Evolutionary conservation across 2,888 invertebrate genomes (phyloP).

Genomic region (Aethes cnicana): DNA sequence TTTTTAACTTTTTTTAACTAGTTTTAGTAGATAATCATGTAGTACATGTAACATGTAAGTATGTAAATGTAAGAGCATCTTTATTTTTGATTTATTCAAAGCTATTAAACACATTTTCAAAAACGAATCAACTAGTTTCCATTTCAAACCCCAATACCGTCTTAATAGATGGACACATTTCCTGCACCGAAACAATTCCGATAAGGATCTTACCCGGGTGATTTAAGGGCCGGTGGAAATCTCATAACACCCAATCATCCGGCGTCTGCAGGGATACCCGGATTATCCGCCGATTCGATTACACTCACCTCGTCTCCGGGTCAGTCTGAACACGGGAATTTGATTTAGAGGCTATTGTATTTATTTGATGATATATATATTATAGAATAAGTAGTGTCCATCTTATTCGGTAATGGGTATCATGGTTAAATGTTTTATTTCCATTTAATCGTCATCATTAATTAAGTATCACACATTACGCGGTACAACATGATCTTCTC

Average conservation of each 20-base stretch:
- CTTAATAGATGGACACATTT: slow-evolving; percentile 43
- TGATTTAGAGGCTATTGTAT: slow-evolving; percentile 19
- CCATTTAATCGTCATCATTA: too few relatives aligned
- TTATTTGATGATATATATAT: not conserved
- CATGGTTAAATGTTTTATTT: too few relatives aligned
- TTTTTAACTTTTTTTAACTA: not conserved
- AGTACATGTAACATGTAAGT: too few relatives aligned
- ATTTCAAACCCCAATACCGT: not conserved
- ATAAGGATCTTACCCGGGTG: slow-evolving; percentile 48
- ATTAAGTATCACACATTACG: too few relatives aligned
- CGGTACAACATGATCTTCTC: too few relatives aligned
- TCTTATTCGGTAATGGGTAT: too few relatives aligned
- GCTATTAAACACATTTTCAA: not conserved
- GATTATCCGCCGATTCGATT: slow-evolving; percentile 44
- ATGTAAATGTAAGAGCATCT: too few relatives aligned
- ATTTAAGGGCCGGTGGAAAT: slow-evolving; percentile 67
- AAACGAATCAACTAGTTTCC: not conserved
- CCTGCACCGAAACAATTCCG: slow-evolving; percentile 35
- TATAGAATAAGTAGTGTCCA: too few relatives aligned
- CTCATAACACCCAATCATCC: slow-evolving; percentile 78
- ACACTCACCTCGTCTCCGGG: slow-evolving; percentile 38
- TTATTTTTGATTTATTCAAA: too few relatives aligned
- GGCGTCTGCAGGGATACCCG: slow-evolving; percentile 46
- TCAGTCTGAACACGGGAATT: slow-evolving; percentile 8
- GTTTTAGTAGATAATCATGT: too few relatives aligned